Conservation (phyloP, 2,888 invertebrate genomes). For the Agrotis segetum region DNA sequence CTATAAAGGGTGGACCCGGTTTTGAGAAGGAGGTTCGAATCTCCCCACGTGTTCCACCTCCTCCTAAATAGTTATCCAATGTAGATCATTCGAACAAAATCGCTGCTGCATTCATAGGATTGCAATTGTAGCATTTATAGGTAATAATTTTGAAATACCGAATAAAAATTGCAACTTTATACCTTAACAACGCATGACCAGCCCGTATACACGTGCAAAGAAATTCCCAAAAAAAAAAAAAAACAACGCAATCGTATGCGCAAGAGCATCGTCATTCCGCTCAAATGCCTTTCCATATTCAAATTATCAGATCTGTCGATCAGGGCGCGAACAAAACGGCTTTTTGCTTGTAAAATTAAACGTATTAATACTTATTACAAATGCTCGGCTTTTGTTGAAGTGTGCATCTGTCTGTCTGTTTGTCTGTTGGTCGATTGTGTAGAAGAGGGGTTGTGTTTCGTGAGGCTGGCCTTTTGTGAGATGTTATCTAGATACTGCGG, state of each 20-base stretch:
- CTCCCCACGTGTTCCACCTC: too few relatives aligned
- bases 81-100: neutral
- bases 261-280: slow-evolving; percentile 73
- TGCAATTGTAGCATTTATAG: too few relatives aligned
- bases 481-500: slow-evolving; percentile 62
- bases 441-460: slow-evolving; percentile 85
- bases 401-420: slow-evolving; percentile 84
- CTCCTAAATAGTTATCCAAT: too few relatives aligned
- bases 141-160: too few relatives aligned
- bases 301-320: slow-evolving; percentile 89
- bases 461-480: slow-evolving; percentile 71
- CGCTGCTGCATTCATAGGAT: neutral
- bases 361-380: slow-evolving; percentile 81
- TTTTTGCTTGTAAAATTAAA: slow-evolving; percentile 80
- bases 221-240: slow-evolving; percentile 30
- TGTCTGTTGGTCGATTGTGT: slow-evolving; percentile 75
- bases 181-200: slow-evolving; percentile 42
- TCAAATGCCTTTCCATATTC: slow-evolving; percentile 87
- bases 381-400: slow-evolving; percentile 79
- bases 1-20: too few relatives aligned
- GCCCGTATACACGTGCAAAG: slow-evolving; percentile 31
- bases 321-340: slow-evolving; percentile 82
- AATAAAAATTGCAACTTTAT: slow-evolving; percentile 3
- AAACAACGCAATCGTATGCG: slow-evolving; percentile 66
- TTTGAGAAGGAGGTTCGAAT: too few relatives aligned